phyloP scores from a whole-genome alignment of 1,140 invertebrate genomes.

The Pseudomyrmex flavicornis region DNA sequence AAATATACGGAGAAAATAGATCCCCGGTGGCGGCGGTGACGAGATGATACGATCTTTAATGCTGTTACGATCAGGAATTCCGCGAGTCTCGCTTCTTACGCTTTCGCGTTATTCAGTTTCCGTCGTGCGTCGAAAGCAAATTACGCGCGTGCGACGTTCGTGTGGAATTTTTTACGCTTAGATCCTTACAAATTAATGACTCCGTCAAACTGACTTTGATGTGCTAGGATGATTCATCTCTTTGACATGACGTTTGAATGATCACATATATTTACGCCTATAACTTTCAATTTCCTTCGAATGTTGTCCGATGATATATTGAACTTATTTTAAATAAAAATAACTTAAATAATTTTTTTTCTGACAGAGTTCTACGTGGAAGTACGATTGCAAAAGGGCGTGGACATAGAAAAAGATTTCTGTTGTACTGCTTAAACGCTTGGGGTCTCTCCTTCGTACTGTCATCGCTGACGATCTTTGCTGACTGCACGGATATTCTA shows the following conservation, averaged over 20 bases:
- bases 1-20: conserved; percentile 73
- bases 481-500: conserved; percentile 52
- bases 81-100: neutral
- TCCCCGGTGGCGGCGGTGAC: neutral
- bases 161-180: neutral
- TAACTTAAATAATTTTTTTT: conserved; percentile 13
- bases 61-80: conserved; percentile 22
- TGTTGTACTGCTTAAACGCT: conserved; percentile 78
- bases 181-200: neutral
- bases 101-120: neutral
- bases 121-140: neutral
- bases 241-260: neutral
- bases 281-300: neutral
- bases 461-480: conserved; percentile 52
- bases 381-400: conserved; percentile 45
- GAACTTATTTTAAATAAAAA: neutral
- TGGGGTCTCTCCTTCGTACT: conserved; percentile 78
- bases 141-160: neutral
- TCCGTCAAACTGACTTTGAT: neutral
- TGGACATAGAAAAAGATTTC: conserved; percentile 71
- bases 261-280: neutral
- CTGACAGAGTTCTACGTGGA: conserved; percentile 67
- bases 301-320: conserved; percentile 3
- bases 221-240: neutral
- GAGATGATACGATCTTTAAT: neutral